Base-by-base conservation (phyloP, 2,888 invertebrate species). In the Temnothorax unifasciatus region DNA sequence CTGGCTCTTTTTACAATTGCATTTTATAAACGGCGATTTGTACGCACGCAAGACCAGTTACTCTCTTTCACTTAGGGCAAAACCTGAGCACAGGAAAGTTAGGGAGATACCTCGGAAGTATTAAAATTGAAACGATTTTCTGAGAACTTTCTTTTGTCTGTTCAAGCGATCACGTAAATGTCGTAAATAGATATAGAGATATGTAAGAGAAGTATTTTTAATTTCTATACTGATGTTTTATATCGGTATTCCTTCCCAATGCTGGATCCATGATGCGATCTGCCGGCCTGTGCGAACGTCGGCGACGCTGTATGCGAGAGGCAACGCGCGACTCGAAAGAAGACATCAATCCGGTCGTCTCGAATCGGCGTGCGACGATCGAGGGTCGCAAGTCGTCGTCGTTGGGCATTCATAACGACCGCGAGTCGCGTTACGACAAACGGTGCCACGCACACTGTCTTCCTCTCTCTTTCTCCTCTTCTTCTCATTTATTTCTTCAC, bases 401-500 rank as follows among this genome's bases (percentile, higher is more conserved):
- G 81, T 61, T 81, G 73, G 54, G 83, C 85, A 89, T 85, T 85
- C 83, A 84, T 89, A 89, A 89, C 82, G 86, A 89, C 83, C 81
- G 69, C 85, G 74, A 86, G 86, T 15, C 25, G 25, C 29, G 63
- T 50, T 50, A 82, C 86, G 83, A 86, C 83, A 88, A 88, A 86
- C 82, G 79, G 76, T 87, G 79, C 85, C 77, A 84, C 34, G n/a
- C 9, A 9, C 38, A 15, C n/a, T 25, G 0, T 71, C 21, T 15
- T 5, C 25, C 25, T 57, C 21, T 25, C 21, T 71, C 52, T 38
- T 8, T 38, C 50, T 63, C 34, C 61, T n/a, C 25, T 57, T 74
- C 86, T 88, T 89, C 90, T 92, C 92, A 92, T 92, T 92, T 92
- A 90, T 88, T 92, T 92, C 90, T 92, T 90, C 88, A 82, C 57